phyloP scores from a whole-genome alignment of 2,797 vertebrate genomes.

The Phoebastria nigripes region DNA sequence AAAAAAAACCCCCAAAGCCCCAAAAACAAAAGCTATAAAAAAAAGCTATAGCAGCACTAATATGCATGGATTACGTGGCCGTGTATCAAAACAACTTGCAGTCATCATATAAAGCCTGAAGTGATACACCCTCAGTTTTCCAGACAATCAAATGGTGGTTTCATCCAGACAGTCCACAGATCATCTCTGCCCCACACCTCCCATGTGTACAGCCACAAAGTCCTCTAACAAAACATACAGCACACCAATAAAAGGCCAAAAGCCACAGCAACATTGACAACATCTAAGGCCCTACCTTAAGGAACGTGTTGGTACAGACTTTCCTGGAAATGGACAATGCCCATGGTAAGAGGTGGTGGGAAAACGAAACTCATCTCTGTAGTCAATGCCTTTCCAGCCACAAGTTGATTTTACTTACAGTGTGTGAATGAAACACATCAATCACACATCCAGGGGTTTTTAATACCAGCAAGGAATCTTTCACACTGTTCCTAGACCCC shows the following conservation, averaged over 20 bases:
- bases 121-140: neutral
- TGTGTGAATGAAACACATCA: neutral
- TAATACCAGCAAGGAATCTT: neutral
- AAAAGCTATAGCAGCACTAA: neutral
- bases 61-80: neutral
- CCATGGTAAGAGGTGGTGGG: neutral
- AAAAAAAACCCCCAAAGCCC: neutral
- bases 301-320: rapidly evolving
- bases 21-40: neutral
- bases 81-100: neutral
- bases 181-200: neutral
- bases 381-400: neutral
- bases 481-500: neutral
- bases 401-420: neutral
- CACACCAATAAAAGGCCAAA: neutral
- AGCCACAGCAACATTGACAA: neutral
- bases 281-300: neutral
- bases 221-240: neutral
- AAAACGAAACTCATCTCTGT: neutral
- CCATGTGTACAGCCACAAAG: neutral
- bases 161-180: neutral
- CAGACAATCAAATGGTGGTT: neutral
- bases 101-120: neutral
- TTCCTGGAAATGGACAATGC: neutral
- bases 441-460: neutral